Conservation (phyloP, 1,140 invertebrate genomes). For the Zaprionus camerounensis region DNA sequence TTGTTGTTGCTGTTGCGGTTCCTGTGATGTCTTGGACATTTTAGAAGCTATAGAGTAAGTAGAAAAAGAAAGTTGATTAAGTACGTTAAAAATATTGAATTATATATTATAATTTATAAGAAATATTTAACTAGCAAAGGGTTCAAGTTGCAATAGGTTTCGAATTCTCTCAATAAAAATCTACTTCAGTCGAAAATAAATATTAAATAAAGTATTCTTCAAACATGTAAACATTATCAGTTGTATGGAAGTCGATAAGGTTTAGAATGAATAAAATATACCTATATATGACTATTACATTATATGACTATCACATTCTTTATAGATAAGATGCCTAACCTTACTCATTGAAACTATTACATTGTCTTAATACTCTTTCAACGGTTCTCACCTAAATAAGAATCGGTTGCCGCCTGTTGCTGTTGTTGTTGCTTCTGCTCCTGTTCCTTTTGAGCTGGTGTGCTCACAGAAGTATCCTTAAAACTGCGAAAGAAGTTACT, state of each 20-base stretch:
- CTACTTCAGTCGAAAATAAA: not conserved
- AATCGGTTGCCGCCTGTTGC: constrained; percentile 50
- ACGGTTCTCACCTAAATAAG: constrained; percentile 60
- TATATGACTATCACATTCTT: not conserved
- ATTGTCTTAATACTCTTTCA: not conserved
- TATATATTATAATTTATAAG: too few species aligned
- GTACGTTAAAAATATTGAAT: too few species aligned
- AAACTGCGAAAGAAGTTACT: constrained; percentile 82
- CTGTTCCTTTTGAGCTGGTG: constrained; percentile 42
- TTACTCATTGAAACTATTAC: not conserved
- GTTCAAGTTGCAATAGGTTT: not conserved
- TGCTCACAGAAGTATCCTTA: constrained; percentile 59
- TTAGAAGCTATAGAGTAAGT: constrained; percentile 44
- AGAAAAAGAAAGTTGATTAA: not conserved
- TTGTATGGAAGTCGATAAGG: not conserved
- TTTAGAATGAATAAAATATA: not conserved
- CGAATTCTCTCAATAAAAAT: too few species aligned
- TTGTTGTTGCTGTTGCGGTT: constrained; percentile 21
- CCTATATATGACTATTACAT: not conserved
- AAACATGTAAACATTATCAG: not conserved
- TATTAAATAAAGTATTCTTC: not conserved
- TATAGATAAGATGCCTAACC: not conserved
- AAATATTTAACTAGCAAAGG: not conserved
- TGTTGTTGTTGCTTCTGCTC: constrained; percentile 44
- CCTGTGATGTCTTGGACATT: constrained; percentile 43